A percentile compares a stretch with the other conserved stretches of the same genome.
phyloP scores from a whole-genome alignment of 2,888 invertebrate species.

The Spialia ferax region DNA sequence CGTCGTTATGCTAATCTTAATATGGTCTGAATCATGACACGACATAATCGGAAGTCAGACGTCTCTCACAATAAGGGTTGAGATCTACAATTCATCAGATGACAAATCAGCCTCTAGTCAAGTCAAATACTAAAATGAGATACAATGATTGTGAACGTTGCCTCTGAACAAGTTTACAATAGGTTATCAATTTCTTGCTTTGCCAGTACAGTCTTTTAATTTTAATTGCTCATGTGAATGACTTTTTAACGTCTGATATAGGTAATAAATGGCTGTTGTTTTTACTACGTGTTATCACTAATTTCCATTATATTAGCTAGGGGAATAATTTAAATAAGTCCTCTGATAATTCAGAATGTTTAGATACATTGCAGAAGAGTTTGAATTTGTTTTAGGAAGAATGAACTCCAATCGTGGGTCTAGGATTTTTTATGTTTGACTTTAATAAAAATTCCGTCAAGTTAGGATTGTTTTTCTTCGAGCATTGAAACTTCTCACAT shows the following conservation, averaged over 20 bases:
- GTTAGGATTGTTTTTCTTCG: too few species aligned
- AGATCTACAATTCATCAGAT: background rate
- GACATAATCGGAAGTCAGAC: background rate
- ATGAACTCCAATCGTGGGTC: too few species aligned
- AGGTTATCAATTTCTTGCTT: background rate
- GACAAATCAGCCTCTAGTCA: background rate
- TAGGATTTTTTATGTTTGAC: too few species aligned
- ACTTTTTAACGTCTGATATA: background rate
- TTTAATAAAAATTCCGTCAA: too few species aligned
- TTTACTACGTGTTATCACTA: background rate
- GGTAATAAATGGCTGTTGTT: background rate
- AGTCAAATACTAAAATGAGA: background rate
- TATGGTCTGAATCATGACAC: conserved; percentile 20
- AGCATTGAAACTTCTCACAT: too few species aligned
- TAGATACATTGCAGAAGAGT: too few species aligned
- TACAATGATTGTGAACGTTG: background rate
- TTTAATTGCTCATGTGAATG: background rate
- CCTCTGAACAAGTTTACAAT: background rate
- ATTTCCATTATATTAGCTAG: too few species aligned
- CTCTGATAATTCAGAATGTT: too few species aligned
- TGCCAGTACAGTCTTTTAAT: background rate
- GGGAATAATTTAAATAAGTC: too few species aligned
- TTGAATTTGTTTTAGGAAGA: too few species aligned
- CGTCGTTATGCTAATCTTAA: conserved; percentile 16
- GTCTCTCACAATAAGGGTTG: conserved; percentile 2